These are phyloP conservation scores for Archocentrus centrarchus DNA, from an alignment of 2,113 vertebrate species.

Conservation along the genomic window DNA sequence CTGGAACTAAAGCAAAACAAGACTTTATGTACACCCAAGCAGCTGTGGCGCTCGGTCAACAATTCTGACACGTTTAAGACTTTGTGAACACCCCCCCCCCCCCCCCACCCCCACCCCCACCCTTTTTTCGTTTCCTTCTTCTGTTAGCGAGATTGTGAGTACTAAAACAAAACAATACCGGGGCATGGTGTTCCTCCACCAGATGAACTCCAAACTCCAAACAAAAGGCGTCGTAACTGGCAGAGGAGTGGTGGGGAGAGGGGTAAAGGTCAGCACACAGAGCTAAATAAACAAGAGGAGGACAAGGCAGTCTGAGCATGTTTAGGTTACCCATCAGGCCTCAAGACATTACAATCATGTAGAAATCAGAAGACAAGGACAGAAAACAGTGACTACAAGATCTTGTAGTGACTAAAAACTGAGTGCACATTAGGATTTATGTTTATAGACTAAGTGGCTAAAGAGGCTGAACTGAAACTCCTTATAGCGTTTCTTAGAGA, in stretches of 20 bases:
- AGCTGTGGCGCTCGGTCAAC: slow-evolving; percentile 40
- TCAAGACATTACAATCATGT: neutral
- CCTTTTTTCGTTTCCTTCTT: slow-evolving; percentile 5
- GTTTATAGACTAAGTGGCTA: neutral
- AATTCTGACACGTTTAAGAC: slow-evolving; percentile 25
- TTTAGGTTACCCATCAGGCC: slow-evolving; percentile 33
- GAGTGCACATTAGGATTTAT: neutral
- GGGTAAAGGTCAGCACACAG: slow-evolving; percentile 65
- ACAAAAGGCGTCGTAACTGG: slow-evolving; percentile 65
- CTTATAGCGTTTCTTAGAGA: neutral
- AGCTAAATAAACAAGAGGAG: slow-evolving; percentile 56
- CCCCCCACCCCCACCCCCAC: neutral
- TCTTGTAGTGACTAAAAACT: neutral
- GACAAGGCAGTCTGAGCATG: slow-evolving; percentile 17
- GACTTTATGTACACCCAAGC: slow-evolving; percentile 43
- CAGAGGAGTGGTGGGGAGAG: slow-evolving; percentile 25
- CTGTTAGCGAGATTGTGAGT: slow-evolving; percentile 32
- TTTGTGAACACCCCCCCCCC: neutral
- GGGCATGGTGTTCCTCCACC: slow-evolving; percentile 43
- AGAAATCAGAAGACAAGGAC: neutral
- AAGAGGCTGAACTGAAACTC: neutral
- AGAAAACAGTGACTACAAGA: neutral
- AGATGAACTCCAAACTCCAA: slow-evolving; percentile 62
- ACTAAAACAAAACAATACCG: slow-evolving; percentile 61
- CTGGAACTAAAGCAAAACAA: slow-evolving; percentile 47